phyloP scores from a whole-genome alignment of 2,888 invertebrate genomes.

The Drosophila recens region DNA sequence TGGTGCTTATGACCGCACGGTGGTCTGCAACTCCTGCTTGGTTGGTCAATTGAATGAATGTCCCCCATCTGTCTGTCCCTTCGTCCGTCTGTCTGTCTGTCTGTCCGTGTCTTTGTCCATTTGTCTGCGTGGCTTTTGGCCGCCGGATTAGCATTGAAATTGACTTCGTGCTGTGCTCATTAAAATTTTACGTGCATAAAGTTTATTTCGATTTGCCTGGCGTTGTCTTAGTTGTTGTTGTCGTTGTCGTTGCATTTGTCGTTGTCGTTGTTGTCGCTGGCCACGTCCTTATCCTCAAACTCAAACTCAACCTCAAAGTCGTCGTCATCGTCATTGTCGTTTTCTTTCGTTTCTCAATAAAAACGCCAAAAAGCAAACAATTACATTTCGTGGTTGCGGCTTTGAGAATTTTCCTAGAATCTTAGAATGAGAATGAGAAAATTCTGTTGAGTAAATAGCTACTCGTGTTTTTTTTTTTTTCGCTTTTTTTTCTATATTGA shows the following conservation, averaged over 20 bases:
- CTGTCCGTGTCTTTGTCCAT: slow-evolving; percentile 37
- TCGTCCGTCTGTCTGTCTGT: slow-evolving; percentile 7
- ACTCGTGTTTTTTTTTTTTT: slow-evolving; percentile 35
- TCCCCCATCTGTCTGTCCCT: slow-evolving; percentile 4
- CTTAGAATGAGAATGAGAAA: slow-evolving; percentile 47
- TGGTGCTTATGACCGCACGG: slow-evolving; percentile 32
- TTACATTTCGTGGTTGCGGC: slow-evolving; percentile 69
- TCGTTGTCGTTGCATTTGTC: slow-evolving; percentile 31
- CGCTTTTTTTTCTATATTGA: slow-evolving; percentile 23
- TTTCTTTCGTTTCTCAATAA: slow-evolving; percentile 36
- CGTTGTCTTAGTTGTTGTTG: slow-evolving; percentile 43
- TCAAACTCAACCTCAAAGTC: slow-evolving; percentile 45
- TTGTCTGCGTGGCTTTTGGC: slow-evolving; percentile 51
- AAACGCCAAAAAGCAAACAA: slow-evolving; percentile 58
- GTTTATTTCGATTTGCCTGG: slow-evolving; percentile 75
- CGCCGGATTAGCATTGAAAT: slow-evolving; percentile 81
- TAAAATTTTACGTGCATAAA: slow-evolving; percentile 82
- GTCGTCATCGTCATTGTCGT: slow-evolving; percentile 26
- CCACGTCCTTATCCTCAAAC: slow-evolving; percentile 59
- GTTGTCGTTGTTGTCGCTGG: slow-evolving; percentile 40
- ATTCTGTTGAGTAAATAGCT: slow-evolving; percentile 48
- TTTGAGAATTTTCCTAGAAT: slow-evolving; percentile 49
- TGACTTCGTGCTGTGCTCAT: slow-evolving; percentile 81
- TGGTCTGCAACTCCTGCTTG: slow-evolving; percentile 71
- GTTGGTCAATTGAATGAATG: slow-evolving; percentile 61